These are phyloP conservation scores for Paramormyrops hopkinsi DNA, from an alignment of 2,797 vertebrate genomes.

Conservation along the genomic window DNA sequence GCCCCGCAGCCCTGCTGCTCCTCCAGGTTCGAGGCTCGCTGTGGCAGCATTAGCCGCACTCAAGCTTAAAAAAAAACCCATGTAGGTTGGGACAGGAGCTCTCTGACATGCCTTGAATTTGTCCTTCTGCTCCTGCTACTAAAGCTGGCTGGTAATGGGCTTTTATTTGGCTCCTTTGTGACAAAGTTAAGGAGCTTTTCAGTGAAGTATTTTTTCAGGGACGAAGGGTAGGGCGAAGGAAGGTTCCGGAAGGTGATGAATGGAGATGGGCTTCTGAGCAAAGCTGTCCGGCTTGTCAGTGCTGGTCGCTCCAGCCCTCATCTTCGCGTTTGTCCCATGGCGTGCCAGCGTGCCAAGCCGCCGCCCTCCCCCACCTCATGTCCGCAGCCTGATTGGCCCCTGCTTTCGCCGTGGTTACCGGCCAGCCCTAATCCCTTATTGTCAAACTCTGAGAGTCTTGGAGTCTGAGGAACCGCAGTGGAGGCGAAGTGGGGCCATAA, in stretches of 20 bases:
- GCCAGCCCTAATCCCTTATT: constrained; percentile 44
- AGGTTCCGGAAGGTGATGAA: background rate
- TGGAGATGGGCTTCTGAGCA: background rate
- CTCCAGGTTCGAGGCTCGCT: constrained; percentile 65
- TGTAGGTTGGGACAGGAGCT: background rate
- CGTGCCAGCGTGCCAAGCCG: background rate
- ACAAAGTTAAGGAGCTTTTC: background rate
- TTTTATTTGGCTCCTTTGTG: background rate
- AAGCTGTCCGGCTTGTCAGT: background rate
- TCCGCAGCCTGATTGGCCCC: constrained; percentile 31
- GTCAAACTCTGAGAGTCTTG: constrained; percentile 45
- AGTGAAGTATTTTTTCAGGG: background rate
- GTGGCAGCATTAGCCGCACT: constrained; percentile 64
- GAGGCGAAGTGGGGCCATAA: background rate
- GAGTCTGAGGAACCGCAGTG: constrained; percentile 36
- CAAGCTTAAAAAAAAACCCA: constrained; percentile 50
- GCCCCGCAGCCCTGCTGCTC: constrained; percentile 59
- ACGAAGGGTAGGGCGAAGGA: background rate
- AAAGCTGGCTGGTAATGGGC: background rate
- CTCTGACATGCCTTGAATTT: background rate
- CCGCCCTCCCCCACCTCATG: background rate
- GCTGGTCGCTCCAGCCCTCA: background rate
- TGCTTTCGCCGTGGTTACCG: constrained; percentile 38
- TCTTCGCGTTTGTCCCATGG: background rate
- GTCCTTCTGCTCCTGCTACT: background rate